Percentiles rank a stretch among this genome's conserved stretches.
Conservation (phyloP, 2,888 invertebrate species). For the Notodonta dromedarius region DNA sequence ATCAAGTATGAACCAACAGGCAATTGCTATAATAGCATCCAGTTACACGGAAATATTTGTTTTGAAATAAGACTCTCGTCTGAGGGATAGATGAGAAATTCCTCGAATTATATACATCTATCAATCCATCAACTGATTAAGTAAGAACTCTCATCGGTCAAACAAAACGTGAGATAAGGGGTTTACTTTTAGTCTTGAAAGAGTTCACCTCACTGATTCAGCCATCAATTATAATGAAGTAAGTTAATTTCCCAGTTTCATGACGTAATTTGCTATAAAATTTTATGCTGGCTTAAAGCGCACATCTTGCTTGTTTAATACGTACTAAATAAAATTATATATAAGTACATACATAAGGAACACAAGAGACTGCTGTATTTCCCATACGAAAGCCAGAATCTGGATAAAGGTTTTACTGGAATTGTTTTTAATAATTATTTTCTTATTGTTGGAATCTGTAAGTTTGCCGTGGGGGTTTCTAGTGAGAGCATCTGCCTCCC, state of each 20-base stretch:
- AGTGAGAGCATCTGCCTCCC: conserved; percentile 78
- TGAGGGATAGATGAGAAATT: conserved; percentile 12
- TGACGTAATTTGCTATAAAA: conserved; percentile 3
- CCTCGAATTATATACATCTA: conserved; percentile 10
- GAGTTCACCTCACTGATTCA: neutral
- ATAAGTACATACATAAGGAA: neutral
- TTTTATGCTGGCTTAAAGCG: conserved; percentile 5
- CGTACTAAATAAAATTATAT: conserved; percentile 17
- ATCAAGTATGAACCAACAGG: conserved; percentile 11
- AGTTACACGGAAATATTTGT: conserved; percentile 10
- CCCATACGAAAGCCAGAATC: conserved; percentile 36
- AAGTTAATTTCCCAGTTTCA: neutral
- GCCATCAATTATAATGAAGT: conserved; percentile 1
- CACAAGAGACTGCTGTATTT: conserved; percentile 31
- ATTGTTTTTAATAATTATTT: conserved; percentile 71
- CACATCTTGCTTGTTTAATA: neutral
- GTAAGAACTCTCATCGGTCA: neutral
- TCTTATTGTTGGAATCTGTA: conserved; percentile 74
- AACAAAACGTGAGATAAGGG: neutral
- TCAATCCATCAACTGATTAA: neutral
- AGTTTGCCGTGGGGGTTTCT: conserved; percentile 75
- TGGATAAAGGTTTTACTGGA: conserved; percentile 44
- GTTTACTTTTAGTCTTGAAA: neutral
- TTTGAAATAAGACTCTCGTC: conserved; percentile 9
- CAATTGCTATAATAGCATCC: conserved; percentile 12